A percentile compares a stretch with the other conserved stretches of the same genome.
Evolutionary conservation across 2,888 invertebrate genomes (phyloP).

Genomic region (Eremobia ochroleuca): DNA sequence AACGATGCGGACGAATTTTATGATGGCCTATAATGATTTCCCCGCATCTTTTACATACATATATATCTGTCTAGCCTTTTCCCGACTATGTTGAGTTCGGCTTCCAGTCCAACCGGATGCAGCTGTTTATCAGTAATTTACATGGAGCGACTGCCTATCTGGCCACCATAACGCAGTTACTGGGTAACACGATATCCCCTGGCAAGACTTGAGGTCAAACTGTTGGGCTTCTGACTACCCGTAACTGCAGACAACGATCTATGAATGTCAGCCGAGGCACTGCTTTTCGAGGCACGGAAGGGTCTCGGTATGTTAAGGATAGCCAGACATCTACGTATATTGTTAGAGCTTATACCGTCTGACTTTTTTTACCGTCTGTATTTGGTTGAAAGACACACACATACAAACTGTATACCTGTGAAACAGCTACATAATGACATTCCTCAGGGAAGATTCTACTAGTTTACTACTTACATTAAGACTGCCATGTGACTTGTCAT

Average conservation of each 20-base stretch:
- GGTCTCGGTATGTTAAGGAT: background rate
- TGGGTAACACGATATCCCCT: background rate
- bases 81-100: background rate
- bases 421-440: background rate
- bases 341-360: too few species aligned
- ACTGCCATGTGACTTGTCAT: constrained; percentile 88
- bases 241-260: background rate
- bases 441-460: background rate
- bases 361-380: background rate
- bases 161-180: background rate
- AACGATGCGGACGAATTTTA: background rate
- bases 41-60: background rate
- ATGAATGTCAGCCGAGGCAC: background rate
- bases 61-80: background rate
- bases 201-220: background rate
- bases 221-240: background rate
- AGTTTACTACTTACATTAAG: constrained; percentile 79
- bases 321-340: background rate
- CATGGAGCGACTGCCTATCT: background rate
- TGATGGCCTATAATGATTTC: background rate
- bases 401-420: background rate
- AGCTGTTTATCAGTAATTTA: background rate
- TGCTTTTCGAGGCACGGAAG: background rate
- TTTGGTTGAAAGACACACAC: background rate
- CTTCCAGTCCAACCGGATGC: background rate